A percentile compares a stretch with the other conserved stretches of the same genome.
phyloP scores from a whole-genome alignment of 2,888 invertebrate species.

The Cataglyphis livida region DNA sequence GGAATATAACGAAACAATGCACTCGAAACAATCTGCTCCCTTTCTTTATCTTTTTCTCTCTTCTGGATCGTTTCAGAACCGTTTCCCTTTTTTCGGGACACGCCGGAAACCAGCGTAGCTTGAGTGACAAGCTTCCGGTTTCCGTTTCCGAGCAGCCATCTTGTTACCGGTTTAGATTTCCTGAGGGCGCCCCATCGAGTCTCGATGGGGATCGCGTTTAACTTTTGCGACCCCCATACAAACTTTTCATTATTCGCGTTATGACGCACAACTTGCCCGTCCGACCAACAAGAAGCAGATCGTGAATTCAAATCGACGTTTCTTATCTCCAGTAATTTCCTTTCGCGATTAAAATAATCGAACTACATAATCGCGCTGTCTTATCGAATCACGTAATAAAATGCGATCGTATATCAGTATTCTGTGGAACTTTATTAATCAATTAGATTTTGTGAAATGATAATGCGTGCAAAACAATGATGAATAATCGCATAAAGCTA shows the following conservation, averaged over 20 bases:
- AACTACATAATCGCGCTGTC: conserved; percentile 18
- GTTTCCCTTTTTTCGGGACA: conserved; percentile 80
- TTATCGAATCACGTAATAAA: conserved; percentile 49
- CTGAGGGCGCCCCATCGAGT: conserved; percentile 73
- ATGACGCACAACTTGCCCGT: neutral
- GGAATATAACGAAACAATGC: conserved; percentile 58
- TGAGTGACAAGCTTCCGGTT: conserved; percentile 85
- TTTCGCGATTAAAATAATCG: conserved; percentile 60
- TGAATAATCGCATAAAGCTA: conserved; percentile 37
- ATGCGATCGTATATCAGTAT: conserved; percentile 35
- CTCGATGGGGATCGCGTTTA: conserved; percentile 63
- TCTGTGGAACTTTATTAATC: conserved; percentile 37
- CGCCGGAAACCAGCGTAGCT: conserved; percentile 83
- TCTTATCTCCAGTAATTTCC: conserved; percentile 49
- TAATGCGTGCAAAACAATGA: conserved; percentile 50
- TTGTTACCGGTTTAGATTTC: conserved; percentile 85
- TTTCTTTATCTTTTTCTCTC: conserved; percentile 30
- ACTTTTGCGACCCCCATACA: conserved; percentile 45
- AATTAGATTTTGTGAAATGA: conserved; percentile 36
- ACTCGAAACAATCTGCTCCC: conserved; percentile 45
- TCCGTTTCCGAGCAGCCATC: conserved; percentile 85
- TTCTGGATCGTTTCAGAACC: conserved; percentile 61
- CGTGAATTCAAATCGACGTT: conserved; percentile 7
- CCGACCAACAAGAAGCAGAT: conserved; percentile 20
- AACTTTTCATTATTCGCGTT: conserved; percentile 60